A percentile compares a stretch with the other conserved stretches of the same genome.
phyloP scores from a whole-genome alignment of 2,113 vertebrate species.

The Chrysochloris asiatica region DNA sequence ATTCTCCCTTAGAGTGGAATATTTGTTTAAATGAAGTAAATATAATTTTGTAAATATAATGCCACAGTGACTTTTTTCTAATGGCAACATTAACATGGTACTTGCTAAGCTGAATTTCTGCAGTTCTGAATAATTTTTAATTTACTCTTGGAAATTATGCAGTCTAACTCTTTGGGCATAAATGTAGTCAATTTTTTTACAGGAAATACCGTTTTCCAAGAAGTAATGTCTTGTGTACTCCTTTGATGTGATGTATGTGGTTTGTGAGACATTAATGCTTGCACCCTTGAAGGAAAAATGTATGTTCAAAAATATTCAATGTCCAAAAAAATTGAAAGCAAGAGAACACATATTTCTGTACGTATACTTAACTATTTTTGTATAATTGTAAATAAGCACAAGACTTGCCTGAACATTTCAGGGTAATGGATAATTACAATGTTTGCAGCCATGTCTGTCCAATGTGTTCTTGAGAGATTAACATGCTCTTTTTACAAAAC shows the following conservation, averaged over 20 bases:
- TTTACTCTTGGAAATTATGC: background rate
- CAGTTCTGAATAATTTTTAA: background rate
- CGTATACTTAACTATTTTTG: no score
- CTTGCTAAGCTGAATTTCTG: background rate
- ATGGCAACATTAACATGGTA: background rate
- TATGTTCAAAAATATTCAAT: background rate
- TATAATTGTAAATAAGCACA: background rate
- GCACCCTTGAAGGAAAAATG: background rate
- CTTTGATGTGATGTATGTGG: background rate
- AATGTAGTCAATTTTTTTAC: no score
- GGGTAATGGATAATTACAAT: background rate
- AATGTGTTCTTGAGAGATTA: background rate
- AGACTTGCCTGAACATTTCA: background rate
- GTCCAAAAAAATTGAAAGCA: background rate
- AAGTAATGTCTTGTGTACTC: no score
- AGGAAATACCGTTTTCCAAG: no score
- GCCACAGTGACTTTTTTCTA: conserved; percentile 25
- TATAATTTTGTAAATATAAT: background rate
- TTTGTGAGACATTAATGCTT: background rate
- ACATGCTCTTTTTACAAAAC: background rate
- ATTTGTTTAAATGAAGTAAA: background rate
- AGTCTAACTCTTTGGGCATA: background rate
- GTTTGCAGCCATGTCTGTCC: background rate
- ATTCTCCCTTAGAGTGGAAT: background rate
- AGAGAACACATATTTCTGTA: background rate